These are phyloP conservation scores for Seriola quinqueradiata DNA, from an alignment of 2,113 vertebrate species.

Conservation along the genomic window DNA sequence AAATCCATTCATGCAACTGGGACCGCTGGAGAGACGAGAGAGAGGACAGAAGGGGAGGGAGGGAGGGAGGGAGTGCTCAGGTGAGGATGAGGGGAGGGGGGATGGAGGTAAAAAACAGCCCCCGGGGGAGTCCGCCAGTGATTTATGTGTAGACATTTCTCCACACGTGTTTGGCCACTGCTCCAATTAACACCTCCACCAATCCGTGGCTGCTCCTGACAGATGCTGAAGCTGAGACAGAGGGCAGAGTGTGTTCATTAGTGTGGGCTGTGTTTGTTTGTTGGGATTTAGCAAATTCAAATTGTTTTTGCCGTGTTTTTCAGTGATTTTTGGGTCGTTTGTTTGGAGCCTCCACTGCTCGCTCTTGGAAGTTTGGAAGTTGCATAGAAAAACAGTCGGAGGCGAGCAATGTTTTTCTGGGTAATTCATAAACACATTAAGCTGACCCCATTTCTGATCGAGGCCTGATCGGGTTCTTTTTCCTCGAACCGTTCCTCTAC, in stretches of 20 bases:
- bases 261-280: slow-evolving; percentile 48
- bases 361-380: slow-evolving; percentile 19
- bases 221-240: slow-evolving; percentile 44
- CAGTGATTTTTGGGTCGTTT: slow-evolving; percentile 60
- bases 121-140: slow-evolving; percentile 14
- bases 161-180: slow-evolving; percentile 56
- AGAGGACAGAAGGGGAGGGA: background rate
- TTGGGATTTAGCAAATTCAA: slow-evolving; percentile 33
- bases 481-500: background rate
- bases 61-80: background rate
- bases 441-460: slow-evolving; percentile 16
- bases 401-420: background rate
- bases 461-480: slow-evolving; percentile 2
- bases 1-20: slow-evolving; percentile 51
- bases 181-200: slow-evolving; percentile 71
- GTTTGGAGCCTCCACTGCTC: slow-evolving; percentile 18
- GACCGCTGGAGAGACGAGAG: background rate
- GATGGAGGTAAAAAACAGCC: slow-evolving; percentile 33
- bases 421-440: slow-evolving; percentile 5
- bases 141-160: slow-evolving; percentile 73
- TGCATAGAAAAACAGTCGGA: background rate
- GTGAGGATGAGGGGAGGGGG: slow-evolving; percentile 7
- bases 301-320: slow-evolving; percentile 30
- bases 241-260: slow-evolving; percentile 53
- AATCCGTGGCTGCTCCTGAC: slow-evolving; percentile 44